These are phyloP conservation scores for Triops cancriformis DNA, from an alignment of 1,140 invertebrate species.

Conservation along the genomic window DNA sequence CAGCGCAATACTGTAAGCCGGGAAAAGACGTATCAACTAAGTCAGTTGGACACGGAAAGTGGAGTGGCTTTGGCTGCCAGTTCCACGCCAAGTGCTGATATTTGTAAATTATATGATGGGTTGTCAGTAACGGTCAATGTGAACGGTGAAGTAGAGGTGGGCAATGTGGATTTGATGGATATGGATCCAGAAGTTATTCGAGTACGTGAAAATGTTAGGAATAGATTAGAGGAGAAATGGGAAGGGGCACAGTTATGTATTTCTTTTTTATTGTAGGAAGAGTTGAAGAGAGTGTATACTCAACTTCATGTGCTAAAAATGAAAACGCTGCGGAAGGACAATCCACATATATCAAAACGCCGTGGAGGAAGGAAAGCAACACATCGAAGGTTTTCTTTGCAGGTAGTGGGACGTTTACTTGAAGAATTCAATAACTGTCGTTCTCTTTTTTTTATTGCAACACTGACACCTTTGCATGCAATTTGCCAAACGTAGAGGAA, in stretches of 20 bases:
- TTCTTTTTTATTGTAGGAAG: slow-evolving; percentile 49
- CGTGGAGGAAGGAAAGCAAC: slow-evolving; percentile 83
- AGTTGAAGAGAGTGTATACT: slow-evolving; percentile 84
- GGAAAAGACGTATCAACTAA: not conserved
- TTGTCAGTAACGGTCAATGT: not conserved
- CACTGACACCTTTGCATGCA: not conserved
- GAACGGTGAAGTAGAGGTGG: slow-evolving; percentile 26
- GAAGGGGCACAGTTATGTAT: not conserved
- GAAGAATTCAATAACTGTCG: not conserved
- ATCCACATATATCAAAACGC: slow-evolving; percentile 88
- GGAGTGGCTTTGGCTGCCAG: slow-evolving; percentile 1
- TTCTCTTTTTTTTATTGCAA: not conserved
- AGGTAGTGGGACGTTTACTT: slow-evolving; percentile 46
- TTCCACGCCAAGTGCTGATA: not conserved
- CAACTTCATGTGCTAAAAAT: slow-evolving; percentile 77
- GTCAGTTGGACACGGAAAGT: not conserved
- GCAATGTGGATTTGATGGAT: slow-evolving; percentile 29
- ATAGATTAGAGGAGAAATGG: not conserved
- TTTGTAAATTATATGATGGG: not conserved
- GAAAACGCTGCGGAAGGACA: slow-evolving; percentile 83
- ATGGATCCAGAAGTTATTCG: slow-evolving; percentile 31
- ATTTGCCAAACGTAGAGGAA: not conserved
- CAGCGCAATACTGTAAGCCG: not conserved
- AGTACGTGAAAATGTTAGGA: slow-evolving; percentile 22
- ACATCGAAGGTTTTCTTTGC: slow-evolving; percentile 76